Conservation (phyloP, 2,888 invertebrate species). For the Cephus rjabovi region DNA sequence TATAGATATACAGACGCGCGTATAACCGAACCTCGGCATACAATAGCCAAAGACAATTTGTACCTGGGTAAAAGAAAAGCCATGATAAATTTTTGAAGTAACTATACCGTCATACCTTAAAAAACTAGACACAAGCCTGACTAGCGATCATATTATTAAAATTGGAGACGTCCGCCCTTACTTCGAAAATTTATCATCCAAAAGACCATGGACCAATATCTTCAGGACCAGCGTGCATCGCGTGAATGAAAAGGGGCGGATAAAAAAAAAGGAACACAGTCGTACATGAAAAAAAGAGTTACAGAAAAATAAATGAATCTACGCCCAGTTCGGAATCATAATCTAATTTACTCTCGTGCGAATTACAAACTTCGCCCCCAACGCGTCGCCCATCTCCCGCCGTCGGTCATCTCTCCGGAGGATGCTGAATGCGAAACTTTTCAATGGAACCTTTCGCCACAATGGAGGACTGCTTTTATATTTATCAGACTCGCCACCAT, state of each 20-base stretch:
- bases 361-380: neutral
- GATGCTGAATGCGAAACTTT: constrained; percentile 42
- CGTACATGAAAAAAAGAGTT: neutral
- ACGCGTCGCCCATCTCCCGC: neutral
- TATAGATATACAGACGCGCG: neutral
- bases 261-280: neutral
- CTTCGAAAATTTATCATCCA: neutral
- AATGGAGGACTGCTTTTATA: constrained; percentile 52
- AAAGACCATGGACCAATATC: neutral
- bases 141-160: neutral
- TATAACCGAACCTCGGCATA: neutral
- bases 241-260: neutral
- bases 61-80: neutral
- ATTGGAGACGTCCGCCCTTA: neutral
- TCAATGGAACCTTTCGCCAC: constrained; percentile 49
- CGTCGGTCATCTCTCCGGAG: constrained; percentile 8
- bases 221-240: neutral
- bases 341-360: neutral
- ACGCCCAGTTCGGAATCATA: constrained; percentile 6
- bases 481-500: constrained; percentile 52
- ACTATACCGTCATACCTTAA: neutral
- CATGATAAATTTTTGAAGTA: neutral
- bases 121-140: neutral
- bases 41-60: neutral
- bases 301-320: neutral